Evolutionary conservation across 2,888 invertebrate species (phyloP).

Genomic region (Ditula angustiorana): DNA sequence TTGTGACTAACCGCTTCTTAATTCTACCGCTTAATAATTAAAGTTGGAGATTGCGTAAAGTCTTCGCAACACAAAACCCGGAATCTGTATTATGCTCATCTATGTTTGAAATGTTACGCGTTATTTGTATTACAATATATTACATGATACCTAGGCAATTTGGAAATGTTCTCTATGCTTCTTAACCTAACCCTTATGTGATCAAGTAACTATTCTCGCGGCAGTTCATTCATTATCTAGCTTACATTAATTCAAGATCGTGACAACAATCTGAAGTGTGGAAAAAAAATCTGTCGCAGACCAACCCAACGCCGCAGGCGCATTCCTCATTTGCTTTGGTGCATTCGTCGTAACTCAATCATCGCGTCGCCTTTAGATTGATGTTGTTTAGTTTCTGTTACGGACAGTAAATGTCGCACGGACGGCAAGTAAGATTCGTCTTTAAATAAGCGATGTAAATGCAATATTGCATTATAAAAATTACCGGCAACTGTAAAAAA

Average conservation of each 20-base stretch:
- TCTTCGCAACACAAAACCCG: too few species aligned
- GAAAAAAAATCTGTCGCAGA: constrained; percentile 22
- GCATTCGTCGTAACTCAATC: constrained; percentile 23
- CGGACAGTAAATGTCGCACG: not conserved
- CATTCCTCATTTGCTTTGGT: constrained; percentile 31
- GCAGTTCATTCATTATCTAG: not conserved
- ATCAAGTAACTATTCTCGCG: not conserved
- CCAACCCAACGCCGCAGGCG: constrained; percentile 8
- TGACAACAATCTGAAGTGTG: constrained; percentile 14
- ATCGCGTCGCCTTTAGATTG: constrained; percentile 6
- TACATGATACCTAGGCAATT: too few species aligned
- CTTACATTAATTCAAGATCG: not conserved
- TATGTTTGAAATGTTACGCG: too few species aligned
- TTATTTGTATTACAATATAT: too few species aligned
- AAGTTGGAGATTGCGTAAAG: too few species aligned
- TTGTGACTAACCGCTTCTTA: not conserved
- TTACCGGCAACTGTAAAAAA: too few species aligned
- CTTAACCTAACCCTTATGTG: too few species aligned
- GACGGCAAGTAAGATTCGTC: not conserved
- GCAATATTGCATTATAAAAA: not conserved
- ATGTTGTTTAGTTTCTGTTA: not conserved
- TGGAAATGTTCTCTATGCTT: too few species aligned
- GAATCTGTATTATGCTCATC: too few species aligned
- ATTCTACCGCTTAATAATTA: too few species aligned
- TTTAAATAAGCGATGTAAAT: not conserved